phyloP scores from a whole-genome alignment of 2,888 invertebrate species.

The Rhopalosiphum nymphaeae region DNA sequence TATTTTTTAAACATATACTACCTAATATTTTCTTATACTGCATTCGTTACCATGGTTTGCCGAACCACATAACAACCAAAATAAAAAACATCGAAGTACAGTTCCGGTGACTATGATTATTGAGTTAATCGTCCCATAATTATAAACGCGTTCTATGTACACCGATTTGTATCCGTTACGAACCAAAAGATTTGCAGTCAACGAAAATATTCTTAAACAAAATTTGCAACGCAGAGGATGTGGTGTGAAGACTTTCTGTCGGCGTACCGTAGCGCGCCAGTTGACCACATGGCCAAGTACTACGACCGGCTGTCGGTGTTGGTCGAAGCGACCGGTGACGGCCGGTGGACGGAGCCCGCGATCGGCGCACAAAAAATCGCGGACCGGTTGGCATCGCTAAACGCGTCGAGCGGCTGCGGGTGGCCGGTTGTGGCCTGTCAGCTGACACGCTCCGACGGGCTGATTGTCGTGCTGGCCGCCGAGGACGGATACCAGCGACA shows the following conservation, averaged over 20 bases:
- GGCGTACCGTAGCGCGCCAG: not conserved
- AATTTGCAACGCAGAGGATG: not conserved
- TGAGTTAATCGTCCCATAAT: not conserved
- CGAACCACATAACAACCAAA: not conserved
- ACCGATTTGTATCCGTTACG: not conserved
- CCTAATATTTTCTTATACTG: not conserved
- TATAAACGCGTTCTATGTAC: not conserved
- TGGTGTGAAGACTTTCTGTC: conserved; percentile 41
- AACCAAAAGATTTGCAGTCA: not conserved
- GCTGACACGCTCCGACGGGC: not conserved
- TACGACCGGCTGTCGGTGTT: conserved; percentile 34
- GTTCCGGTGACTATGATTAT: not conserved
- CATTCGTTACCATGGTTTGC: not conserved
- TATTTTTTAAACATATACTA: not conserved
- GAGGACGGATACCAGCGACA: not conserved
- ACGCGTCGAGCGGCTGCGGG: not conserved
- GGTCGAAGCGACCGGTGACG: not conserved
- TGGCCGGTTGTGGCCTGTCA: conserved; percentile 31
- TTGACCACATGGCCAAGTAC: not conserved
- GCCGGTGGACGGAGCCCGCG: conserved; percentile 23
- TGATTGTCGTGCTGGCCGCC: not conserved
- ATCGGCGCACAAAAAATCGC: not conserved
- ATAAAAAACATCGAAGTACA: not conserved
- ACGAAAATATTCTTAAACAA: not conserved
- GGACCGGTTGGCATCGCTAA: not conserved